These are phyloP conservation scores for Lasiurus borealis DNA, from an alignment of 2,113 vertebrate genomes.

Conservation along the genomic window DNA sequence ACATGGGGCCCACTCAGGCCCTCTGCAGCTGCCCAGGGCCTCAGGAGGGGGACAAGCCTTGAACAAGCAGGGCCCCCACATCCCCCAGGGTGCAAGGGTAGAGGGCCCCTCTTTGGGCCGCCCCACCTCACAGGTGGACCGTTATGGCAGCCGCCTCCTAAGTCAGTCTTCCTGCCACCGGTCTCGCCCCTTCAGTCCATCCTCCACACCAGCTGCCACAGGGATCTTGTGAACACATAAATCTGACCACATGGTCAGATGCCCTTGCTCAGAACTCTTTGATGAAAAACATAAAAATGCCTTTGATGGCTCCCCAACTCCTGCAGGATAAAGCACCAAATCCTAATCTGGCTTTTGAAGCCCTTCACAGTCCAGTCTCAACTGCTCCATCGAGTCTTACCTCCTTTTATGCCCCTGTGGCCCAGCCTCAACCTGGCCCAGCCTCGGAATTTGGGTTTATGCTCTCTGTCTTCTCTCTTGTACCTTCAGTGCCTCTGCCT, in stretches of 20 bases:
- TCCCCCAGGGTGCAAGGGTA: slow-evolving; percentile 41
- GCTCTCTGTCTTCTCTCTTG: not conserved
- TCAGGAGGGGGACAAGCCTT: slow-evolving; percentile 51
- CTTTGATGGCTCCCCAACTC: slow-evolving; percentile 80
- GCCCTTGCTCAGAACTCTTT: slow-evolving; percentile 75
- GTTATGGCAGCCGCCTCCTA: slow-evolving; percentile 71
- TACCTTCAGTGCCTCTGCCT: not conserved
- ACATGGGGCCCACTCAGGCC: slow-evolving; percentile 70
- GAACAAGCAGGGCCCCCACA: slow-evolving; percentile 41
- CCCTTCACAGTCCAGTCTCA: not conserved
- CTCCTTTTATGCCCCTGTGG: not conserved
- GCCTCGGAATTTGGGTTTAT: not conserved
- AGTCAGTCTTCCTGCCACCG: slow-evolving; percentile 73
- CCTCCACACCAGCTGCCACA: slow-evolving; percentile 76
- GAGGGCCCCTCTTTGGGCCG: slow-evolving; percentile 54
- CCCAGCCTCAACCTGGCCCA: not conserved
- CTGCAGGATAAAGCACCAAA: slow-evolving; percentile 63
- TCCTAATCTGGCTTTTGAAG: slow-evolving; percentile 70
- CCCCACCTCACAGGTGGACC: slow-evolving; percentile 51
- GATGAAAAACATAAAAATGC: slow-evolving; percentile 77
- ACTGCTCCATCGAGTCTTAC: not conserved
- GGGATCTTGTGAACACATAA: slow-evolving; percentile 76
- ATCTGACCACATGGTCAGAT: slow-evolving; percentile 70
- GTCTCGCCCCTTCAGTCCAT: slow-evolving; percentile 63
- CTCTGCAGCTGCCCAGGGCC: slow-evolving; percentile 77